Percentiles rank a stretch among this genome's conserved stretches.
Evolutionary conservation across 1,140 invertebrate species (phyloP).

Genomic region (Cydia strobilella): DNA sequence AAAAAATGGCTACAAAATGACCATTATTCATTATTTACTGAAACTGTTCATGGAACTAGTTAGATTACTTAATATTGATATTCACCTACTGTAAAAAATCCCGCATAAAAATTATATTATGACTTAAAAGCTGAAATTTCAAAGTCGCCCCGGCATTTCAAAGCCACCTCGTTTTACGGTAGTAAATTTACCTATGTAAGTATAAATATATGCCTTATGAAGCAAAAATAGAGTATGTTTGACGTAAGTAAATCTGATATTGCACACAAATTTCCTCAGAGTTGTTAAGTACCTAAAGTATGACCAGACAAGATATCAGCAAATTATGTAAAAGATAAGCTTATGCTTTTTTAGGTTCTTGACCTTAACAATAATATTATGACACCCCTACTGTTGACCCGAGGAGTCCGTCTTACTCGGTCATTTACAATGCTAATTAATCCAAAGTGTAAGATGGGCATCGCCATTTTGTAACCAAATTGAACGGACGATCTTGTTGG

Average conservation of each 20-base stretch:
- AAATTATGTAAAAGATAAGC: not conserved
- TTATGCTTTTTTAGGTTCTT: not conserved
- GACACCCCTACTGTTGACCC: constrained; percentile 18
- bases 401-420: constrained; percentile 13
- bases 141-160: too few species aligned
- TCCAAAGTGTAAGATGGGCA: constrained; percentile 26
- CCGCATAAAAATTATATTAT: too few species aligned
- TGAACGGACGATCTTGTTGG: constrained; percentile 24
- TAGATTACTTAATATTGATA: too few species aligned
- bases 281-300: not conserved
- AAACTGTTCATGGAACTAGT: too few species aligned
- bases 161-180: too few species aligned
- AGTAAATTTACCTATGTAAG: too few species aligned
- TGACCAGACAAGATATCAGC: not conserved
- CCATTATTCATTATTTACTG: too few species aligned
- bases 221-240: not conserved
- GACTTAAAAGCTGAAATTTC: too few species aligned
- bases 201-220: too few species aligned
- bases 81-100: too few species aligned
- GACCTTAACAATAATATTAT: constrained; percentile 5
- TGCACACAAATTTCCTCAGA: not conserved
- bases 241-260: not conserved
- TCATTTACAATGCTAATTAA: constrained; percentile 33
- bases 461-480: constrained; percentile 32
- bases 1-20: too few species aligned